Evolutionary conservation across 2,888 invertebrate species (phyloP).

Genomic region (Philhelius pedissequus): DNA sequence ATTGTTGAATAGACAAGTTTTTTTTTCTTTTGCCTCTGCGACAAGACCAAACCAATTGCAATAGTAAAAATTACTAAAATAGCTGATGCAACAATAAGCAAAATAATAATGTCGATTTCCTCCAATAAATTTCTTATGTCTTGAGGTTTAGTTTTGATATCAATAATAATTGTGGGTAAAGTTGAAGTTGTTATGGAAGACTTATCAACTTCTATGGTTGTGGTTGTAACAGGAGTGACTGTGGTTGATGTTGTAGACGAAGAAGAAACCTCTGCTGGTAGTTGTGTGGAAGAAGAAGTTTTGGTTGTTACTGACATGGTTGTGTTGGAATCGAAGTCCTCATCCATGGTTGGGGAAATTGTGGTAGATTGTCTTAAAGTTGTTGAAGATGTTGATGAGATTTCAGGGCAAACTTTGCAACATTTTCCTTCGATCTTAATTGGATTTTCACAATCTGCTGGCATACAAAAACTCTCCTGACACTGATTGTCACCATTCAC

Average conservation of each 20-base stretch:
- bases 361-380: background rate
- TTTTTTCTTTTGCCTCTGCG: constrained; percentile 59
- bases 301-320: background rate
- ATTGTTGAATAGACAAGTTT: constrained; percentile 72
- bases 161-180: background rate
- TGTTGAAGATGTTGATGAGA: constrained; percentile 7
- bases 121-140: constrained; percentile 50
- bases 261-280: background rate
- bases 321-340: background rate
- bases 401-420: constrained; percentile 73
- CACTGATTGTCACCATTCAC: constrained; percentile 71
- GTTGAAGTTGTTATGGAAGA: background rate
- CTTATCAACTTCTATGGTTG: background rate
- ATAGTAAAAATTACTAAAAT: constrained; percentile 61
- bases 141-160: constrained; percentile 29
- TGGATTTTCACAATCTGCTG: constrained; percentile 71
- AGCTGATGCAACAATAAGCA: constrained; percentile 55
- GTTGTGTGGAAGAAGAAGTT: background rate
- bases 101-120: constrained; percentile 63
- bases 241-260: background rate
- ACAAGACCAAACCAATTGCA: constrained; percentile 2
- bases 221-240: constrained; percentile 8
- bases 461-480: constrained; percentile 69
- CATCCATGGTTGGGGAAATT: background rate
- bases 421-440: constrained; percentile 71